Evolutionary conservation across 2,113 vertebrate species (phyloP), one percentile per base, ranked within the genome.

Genomic region (Nyctibius bracteatus): DNA sequence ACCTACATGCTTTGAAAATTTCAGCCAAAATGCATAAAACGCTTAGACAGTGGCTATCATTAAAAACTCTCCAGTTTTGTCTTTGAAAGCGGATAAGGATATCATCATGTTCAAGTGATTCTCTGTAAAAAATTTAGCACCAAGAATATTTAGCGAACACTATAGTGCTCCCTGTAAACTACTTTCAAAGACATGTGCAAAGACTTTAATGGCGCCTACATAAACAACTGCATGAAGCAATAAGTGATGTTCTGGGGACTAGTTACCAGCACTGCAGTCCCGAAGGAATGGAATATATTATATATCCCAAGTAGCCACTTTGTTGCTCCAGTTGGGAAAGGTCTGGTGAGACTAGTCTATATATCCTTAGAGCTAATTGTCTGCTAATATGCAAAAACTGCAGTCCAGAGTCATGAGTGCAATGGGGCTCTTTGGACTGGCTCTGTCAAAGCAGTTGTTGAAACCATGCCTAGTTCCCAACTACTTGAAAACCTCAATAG

Each of bases 21-120:
- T 85, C 94, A 77, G 95, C 88, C 96, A 95, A 96, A 94, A 93
- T 82, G 80, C 86, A 94, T 97, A 96, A 97, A 96, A 92, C 71
- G 81, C 55, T 51, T n/a, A 92, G 89, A 91, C 70, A 87, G 77
- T 70, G 58, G 70, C 58, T 86, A 70, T 96, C 83, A 92, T 94
- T 96, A 96, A 96, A 94, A 86, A 55, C 49, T 92, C 66, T 92
- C 63, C 46, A 85, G 12, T 94, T 96, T 85, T 87, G 73, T 59
- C 93, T 96, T 94, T 96, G 86, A 96, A 97, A 95, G 72, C 77
- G 73, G 82, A 90, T 96, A 90, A 95, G 88, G 82, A 92, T 92
- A 86, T 93, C 88, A 93, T 86, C 79, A 28, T 83, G 79, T 94
- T 95, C 71, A 92, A 96, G 94, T 67, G 71, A 88, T 93, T 93